Base-by-base conservation (phyloP, 2,113 vertebrate genomes). In the Hippocampus guttulatus region DNA sequence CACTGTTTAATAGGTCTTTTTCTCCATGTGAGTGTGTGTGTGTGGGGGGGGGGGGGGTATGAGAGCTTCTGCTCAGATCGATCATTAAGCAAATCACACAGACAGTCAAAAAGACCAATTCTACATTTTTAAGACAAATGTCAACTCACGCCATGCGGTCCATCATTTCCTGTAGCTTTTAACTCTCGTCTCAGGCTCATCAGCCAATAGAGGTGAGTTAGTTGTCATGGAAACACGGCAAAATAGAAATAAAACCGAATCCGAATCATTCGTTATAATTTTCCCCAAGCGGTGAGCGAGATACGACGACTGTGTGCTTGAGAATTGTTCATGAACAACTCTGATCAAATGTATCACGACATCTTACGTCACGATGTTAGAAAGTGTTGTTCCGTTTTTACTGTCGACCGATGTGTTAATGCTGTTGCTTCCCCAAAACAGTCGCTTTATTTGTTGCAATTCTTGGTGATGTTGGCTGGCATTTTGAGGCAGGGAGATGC, bases 161-260 rank as follows among this genome's bases (percentile, higher is more conserved):
- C 33, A 38, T 38, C 33, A 38, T 38, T 38, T 38, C 33, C 6
- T 38, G 33, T 38, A 38, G 5, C 33, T 38, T 38, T 38, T 38
- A 43, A 43, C 41, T 51, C 47, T 51, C 0, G 14, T 51, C 21
- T 41, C 33, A 57, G 33, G 33, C 33, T 70, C 61, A 41, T 65
- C 21, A 43, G 63, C 6, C 15, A 30, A 27, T 27, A 18, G 52
- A 51, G 23, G 23, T 14, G 3, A 33, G 1, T 16, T 21, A 51
- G 62, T 62, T 3, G 10, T 71, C 33, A 33, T 67, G 18, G 38
- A 71, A 71, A 62, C 68, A 43, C 12, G 60, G 18, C n/a, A 23
- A 61, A 33, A 3, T 16, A 33, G 0, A 38, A 38, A 6, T 38
- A 20, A 21, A 52, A 21, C 16, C 18, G 51, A 52, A 12, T 0